Base-by-base conservation (phyloP, 1,140 invertebrate genomes). In the Charaxes varanes region DNA sequence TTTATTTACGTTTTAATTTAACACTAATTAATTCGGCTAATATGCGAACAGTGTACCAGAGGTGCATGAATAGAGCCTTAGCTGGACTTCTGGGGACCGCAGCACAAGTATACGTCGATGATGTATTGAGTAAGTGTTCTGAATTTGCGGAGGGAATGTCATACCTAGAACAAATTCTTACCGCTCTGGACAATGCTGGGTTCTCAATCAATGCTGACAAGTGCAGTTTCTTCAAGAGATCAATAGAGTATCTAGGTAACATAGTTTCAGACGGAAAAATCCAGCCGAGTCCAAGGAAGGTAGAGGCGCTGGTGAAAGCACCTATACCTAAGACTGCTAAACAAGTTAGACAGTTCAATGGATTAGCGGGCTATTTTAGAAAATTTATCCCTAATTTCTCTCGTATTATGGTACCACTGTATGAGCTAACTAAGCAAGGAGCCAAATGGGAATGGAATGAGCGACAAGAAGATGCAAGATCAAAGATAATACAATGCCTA, bases 361-460 rank as follows among this genome's bases (percentile, higher is more conserved):
- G 83, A 1, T 67, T 86, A 36, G 55, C 71, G 1, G 59, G 62
- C 2, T 86, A 77, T 51, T 84, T 84, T 43, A 36, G 71, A 4
- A 28, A 59, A 4, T 87, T 85, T 41, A 61, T 86, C 16, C 49
- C 53, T 6, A 55, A 86, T 52, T 87, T 86, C 46, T 55, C 84
- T 7, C 37, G 50, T 2, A 31, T 73, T 2, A 55, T 78, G 13
- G 41, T 53, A 12, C 79, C 80, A 0, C 31, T 51, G 8, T 59
- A 53, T 6, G 18, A 40, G 28, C 48, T 49, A 2, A 57, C 41
- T 1, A 46, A 49, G 33, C 8, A 32, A 19, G 22, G 24, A 0
- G 33, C 36, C 2, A 57, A 45, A 17, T 51, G 44, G 41, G 12
- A 23, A 48, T 59, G 55, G 47, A 54, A 10, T 4, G 37, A 54